Percentiles rank a stretch among this genome's conserved stretches.
phyloP scores from a whole-genome alignment of 2,888 invertebrate species.

The Cantharis nigra region DNA sequence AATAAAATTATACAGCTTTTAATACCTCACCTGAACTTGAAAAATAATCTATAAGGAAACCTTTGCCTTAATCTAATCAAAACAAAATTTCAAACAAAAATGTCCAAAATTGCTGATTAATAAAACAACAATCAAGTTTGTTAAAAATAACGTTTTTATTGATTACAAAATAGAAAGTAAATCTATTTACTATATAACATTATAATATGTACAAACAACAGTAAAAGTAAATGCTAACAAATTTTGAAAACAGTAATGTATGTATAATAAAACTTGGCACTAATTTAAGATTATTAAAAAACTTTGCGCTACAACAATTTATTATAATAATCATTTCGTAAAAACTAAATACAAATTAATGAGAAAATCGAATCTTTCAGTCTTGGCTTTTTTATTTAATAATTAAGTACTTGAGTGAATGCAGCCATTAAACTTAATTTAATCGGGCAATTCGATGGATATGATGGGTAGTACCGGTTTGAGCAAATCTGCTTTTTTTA shows the following conservation, averaged over 20 bases:
- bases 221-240: not conserved
- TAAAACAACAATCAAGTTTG: not conserved
- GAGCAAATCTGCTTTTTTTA: constrained; percentile 77
- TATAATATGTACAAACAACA: not conserved
- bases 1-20: too few relatives aligned
- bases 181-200: not conserved
- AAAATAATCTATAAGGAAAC: too few relatives aligned
- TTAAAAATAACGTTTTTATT: not conserved
- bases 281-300: not conserved
- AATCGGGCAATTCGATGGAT: constrained; percentile 91
- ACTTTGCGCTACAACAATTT: not conserved
- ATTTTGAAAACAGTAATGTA: not conserved
- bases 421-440: constrained; percentile 49
- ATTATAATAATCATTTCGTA: not conserved
- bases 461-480: constrained; percentile 89
- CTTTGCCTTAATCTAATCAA: too few relatives aligned
- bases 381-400: not conserved
- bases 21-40: too few relatives aligned
- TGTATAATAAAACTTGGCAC: not conserved
- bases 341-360: not conserved
- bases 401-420: not conserved
- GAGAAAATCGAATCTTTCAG: not conserved
- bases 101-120: not conserved
- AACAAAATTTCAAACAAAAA: too few relatives aligned
- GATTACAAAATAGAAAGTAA: not conserved